Conservation (phyloP, 2,113 vertebrate species). For the Geococcyx californianus region DNA sequence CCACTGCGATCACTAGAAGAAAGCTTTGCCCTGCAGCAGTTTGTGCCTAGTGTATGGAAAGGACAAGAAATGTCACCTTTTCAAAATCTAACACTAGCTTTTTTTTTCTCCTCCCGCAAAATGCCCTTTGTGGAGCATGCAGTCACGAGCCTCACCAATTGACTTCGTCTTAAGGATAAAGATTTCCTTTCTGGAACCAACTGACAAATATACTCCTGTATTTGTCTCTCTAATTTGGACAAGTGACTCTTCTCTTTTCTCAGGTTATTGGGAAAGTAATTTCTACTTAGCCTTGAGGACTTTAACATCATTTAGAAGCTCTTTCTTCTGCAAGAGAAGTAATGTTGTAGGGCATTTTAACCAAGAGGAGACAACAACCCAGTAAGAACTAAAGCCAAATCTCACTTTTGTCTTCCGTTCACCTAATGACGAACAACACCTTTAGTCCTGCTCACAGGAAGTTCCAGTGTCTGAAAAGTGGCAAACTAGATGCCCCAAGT, state of each 20-base stretch:
- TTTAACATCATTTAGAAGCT: neutral
- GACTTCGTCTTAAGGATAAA: neutral
- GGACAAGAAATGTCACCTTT: neutral
- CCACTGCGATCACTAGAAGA: neutral
- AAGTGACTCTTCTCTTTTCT: neutral
- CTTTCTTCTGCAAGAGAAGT: neutral
- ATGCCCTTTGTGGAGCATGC: neutral
- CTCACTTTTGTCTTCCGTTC: neutral
- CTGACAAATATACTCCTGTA: neutral
- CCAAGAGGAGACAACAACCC: conserved; percentile 10
- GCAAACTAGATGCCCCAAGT: neutral
- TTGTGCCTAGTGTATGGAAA: neutral
- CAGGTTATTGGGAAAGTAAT: neutral
- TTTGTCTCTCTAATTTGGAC: neutral
- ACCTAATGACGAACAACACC: neutral
- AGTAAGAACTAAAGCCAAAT: neutral
- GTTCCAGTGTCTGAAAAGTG: neutral
- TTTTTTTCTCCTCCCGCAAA: neutral
- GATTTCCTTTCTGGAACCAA: neutral
- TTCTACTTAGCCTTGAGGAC: neutral
- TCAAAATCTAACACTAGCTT: neutral
- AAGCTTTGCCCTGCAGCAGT: neutral
- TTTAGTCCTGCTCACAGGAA: neutral
- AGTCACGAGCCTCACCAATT: neutral
- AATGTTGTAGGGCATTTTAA: neutral